These are phyloP conservation scores for Syngnathus floridae DNA, from an alignment of 2,113 vertebrate species.

Conservation along the genomic window DNA sequence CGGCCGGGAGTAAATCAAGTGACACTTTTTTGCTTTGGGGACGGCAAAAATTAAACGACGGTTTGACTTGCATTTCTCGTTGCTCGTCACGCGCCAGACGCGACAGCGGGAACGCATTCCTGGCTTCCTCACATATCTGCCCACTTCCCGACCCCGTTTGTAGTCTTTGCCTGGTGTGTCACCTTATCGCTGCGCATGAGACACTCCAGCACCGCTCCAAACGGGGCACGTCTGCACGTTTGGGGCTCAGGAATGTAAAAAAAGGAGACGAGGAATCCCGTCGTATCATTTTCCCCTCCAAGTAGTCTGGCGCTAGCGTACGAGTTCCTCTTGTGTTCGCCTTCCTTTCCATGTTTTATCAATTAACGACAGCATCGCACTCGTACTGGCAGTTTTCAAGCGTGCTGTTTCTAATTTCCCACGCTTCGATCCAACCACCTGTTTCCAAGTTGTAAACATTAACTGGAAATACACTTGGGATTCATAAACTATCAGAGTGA, in stretches of 20 bases:
- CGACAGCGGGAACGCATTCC: constrained; percentile 42
- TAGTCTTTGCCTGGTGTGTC: constrained; percentile 14
- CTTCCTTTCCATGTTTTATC: constrained; percentile 39
- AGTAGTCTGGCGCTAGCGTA: constrained; percentile 6
- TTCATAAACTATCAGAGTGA: constrained; percentile 2
- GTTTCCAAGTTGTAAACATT: constrained; percentile 10
- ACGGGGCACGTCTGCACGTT: constrained; percentile 23
- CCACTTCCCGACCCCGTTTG: constrained; percentile 18
- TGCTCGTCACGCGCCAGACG: constrained; percentile 26
- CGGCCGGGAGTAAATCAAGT: not conserved
- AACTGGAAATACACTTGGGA: not conserved
- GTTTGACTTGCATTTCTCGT: constrained; percentile 13
- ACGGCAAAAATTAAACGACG: constrained; percentile 18
- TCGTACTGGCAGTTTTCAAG: constrained; percentile 5
- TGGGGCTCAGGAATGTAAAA: constrained; percentile 4
- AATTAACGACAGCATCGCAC: constrained; percentile 1
- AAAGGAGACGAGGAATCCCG: constrained; percentile 5
- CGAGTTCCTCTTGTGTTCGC: constrained; percentile 31
- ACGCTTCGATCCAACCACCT: not conserved
- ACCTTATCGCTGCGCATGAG: constrained; percentile 18
- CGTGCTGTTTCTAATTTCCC: not conserved
- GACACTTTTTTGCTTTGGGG: not conserved
- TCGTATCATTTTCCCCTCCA: constrained; percentile 14
- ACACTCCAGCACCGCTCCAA: constrained; percentile 14
- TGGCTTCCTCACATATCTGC: constrained; percentile 29